Conservation (phyloP, 2,888 invertebrate species). For the Aphidoletes aphidimyza region DNA sequence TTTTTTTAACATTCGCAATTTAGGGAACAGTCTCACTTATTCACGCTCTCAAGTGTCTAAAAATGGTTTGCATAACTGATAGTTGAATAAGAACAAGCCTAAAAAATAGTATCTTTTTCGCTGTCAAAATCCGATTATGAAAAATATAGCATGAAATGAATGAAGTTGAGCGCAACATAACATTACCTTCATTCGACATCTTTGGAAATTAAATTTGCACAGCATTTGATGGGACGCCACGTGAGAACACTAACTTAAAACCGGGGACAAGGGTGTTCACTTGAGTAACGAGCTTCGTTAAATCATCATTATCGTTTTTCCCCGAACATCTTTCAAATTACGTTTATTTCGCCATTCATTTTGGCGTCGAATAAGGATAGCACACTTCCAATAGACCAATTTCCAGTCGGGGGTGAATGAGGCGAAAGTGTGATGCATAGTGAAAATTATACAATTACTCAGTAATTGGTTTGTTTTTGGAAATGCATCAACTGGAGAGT, state of each 20-base stretch:
- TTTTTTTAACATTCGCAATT: not conserved
- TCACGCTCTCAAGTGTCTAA: not conserved
- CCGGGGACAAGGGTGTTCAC: no score
- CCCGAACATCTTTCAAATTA: constrained; percentile 35
- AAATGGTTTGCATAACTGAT: not conserved
- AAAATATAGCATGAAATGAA: not conserved
- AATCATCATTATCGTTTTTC: constrained; percentile 52
- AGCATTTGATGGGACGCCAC: not conserved
- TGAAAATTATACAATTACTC: constrained; percentile 49
- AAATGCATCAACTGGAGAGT: not conserved
- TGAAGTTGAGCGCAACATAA: not conserved
- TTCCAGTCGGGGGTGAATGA: no score
- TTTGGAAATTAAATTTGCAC: not conserved
- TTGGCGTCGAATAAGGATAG: constrained; percentile 7
- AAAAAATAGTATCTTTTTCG: not conserved
- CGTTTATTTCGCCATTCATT: constrained; percentile 28
- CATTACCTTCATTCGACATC: not conserved
- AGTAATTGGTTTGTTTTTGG: not conserved
- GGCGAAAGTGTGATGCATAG: not conserved
- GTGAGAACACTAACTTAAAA: not conserved
- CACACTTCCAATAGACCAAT: not conserved
- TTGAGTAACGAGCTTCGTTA: constrained; percentile 25
- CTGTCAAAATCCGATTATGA: not conserved
- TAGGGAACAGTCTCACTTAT: not conserved
- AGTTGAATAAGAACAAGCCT: not conserved